Percentiles rank a stretch among this genome's conserved stretches.
phyloP scores from a whole-genome alignment of 1,140 invertebrate genomes.

The Limonius californicus region DNA sequence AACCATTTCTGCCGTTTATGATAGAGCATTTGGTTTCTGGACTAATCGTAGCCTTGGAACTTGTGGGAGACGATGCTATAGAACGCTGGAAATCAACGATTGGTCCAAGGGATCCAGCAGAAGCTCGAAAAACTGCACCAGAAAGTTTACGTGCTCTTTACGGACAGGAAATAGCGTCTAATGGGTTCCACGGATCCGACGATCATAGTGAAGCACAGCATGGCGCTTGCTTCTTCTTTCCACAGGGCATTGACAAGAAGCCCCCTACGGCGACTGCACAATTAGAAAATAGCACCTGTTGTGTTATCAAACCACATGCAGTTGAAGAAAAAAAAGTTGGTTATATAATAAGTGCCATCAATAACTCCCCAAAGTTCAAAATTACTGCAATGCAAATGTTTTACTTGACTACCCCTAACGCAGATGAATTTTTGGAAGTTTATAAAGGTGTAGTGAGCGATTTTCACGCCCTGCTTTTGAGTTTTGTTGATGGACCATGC shows the following conservation, averaged over 20 bases:
- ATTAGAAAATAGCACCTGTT: constrained; percentile 69
- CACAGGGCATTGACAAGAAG: constrained; percentile 42
- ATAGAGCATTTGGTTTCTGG: constrained; percentile 60
- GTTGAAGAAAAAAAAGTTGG: constrained; percentile 69
- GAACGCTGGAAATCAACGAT: constrained; percentile 57
- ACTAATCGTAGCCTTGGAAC: constrained; percentile 61
- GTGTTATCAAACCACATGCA: constrained; percentile 90
- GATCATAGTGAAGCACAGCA: constrained; percentile 54
- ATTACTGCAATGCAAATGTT: constrained; percentile 79
- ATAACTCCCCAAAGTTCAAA: constrained; percentile 67
- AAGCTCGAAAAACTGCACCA: constrained; percentile 55
- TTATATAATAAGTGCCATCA: constrained; percentile 69
- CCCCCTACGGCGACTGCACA: constrained; percentile 57
- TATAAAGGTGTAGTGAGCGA: constrained; percentile 88
- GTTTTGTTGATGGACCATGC: constrained; percentile 65
- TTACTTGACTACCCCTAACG: constrained; percentile 72
- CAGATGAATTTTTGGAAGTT: constrained; percentile 89
- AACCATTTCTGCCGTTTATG: constrained; percentile 41
- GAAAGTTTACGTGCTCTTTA: constrained; percentile 64
- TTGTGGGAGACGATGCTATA: constrained; percentile 61
- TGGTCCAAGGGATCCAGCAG: constrained; percentile 63
- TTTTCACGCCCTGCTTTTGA: constrained; percentile 57
- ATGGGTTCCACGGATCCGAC: constrained; percentile 70
- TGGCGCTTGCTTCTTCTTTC: constrained; percentile 42
- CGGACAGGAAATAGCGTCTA: constrained; percentile 66